phyloP scores from a whole-genome alignment of 2,888 invertebrate species.

The Drosophila dives region DNA sequence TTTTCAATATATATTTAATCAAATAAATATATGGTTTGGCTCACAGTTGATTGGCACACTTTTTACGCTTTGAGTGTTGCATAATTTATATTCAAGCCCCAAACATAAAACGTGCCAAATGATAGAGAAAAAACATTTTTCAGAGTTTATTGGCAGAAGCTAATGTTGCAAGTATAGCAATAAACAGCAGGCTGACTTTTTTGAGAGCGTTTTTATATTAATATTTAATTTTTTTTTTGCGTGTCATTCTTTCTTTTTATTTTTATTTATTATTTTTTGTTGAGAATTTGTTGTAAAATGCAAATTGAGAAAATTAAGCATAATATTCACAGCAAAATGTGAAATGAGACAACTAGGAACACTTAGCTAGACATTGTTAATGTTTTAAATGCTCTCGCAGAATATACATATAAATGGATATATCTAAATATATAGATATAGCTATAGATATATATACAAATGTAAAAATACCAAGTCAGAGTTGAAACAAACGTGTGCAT shows the following conservation, averaged over 20 bases:
- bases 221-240: conserved; percentile 7
- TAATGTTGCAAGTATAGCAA: conserved; percentile 49
- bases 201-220: conserved; percentile 2
- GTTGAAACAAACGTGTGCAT: neutral
- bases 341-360: neutral
- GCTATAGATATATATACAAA: neutral
- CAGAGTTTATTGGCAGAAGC: conserved; percentile 43
- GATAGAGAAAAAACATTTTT: conserved; percentile 16
- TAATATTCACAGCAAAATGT: neutral
- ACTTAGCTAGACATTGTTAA: neutral
- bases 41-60: neutral
- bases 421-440: no score
- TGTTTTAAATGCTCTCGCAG: neutral
- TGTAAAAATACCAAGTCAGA: neutral
- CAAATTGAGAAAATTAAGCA: neutral
- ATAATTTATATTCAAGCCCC: neutral
- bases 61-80: neutral
- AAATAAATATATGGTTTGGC: neutral
- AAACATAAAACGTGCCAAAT: neutral
- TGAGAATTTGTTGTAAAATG: neutral
- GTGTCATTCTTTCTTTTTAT: neutral
- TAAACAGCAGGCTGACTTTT: conserved; percentile 27
- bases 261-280: neutral
- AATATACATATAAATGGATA: neutral
- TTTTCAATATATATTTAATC: neutral